Conservation (phyloP, 37 sponge, comb jelly and placozoan species). For the Dysidea cf. avara region DNA sequence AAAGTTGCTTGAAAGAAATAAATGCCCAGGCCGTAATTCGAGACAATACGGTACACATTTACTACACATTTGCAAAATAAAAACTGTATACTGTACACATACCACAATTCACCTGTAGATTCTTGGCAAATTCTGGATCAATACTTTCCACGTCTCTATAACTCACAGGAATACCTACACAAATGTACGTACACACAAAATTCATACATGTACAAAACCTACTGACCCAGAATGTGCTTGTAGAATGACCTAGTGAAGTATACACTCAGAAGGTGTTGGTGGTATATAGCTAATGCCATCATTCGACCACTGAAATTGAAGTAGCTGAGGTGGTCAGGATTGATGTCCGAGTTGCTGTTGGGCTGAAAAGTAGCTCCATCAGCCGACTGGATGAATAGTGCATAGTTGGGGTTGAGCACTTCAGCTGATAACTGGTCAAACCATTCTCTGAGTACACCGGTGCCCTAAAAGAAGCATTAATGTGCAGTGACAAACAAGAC, state of each 20-base stretch:
- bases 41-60: no score
- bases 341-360: constrained; percentile 86
- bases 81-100: background rate
- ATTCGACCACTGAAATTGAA: constrained; percentile 91
- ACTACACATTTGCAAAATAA: background rate
- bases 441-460: constrained; percentile 92
- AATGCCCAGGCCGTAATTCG: no score
- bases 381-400: constrained; percentile 92
- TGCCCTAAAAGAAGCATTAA: constrained; percentile 37
- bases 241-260: constrained; percentile 98
- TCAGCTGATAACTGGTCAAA: constrained; percentile 89
- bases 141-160: constrained; percentile 91
- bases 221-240: constrained; percentile 91
- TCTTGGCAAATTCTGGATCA: constrained; percentile 95
- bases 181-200: background rate
- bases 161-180: constrained; percentile 78
- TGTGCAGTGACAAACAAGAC: background rate
- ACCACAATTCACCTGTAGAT: constrained; percentile 47
- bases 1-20: no score
- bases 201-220: no score
- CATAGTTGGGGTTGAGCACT: constrained; percentile 95
- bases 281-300: constrained; percentile 90
- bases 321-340: constrained; percentile 96
- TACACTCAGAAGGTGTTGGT: constrained; percentile 88
- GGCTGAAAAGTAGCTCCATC: constrained; percentile 97